These are phyloP conservation scores for Aptenodytes patagonicus DNA, from an alignment of 2,113 vertebrate species.

Conservation along the genomic window DNA sequence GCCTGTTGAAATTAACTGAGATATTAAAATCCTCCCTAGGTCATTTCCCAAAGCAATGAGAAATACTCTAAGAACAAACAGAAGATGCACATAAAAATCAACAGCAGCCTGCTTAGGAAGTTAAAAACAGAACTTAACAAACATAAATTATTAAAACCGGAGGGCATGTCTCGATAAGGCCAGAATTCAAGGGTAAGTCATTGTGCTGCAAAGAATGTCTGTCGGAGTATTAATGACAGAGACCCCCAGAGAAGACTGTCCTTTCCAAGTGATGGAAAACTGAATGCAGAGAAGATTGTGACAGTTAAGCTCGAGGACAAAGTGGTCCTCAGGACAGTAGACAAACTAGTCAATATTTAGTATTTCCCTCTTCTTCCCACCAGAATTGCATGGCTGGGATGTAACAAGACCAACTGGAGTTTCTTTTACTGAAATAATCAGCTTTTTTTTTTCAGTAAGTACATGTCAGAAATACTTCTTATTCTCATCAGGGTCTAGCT, in stretches of 20 bases:
- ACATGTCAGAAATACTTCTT: not conserved
- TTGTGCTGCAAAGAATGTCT: not conserved
- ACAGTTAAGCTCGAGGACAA: not conserved
- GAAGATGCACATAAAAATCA: not conserved
- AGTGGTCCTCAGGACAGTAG: not conserved
- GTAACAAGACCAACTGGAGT: not conserved
- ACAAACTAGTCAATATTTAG: not conserved
- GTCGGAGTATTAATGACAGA: not conserved
- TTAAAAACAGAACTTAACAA: not conserved
- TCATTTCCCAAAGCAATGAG: not conserved
- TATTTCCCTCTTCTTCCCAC: not conserved
- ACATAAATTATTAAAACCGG: not conserved
- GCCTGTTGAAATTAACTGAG: not conserved
- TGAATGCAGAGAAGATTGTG: not conserved
- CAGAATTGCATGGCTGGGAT: not conserved
- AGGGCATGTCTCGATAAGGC: not conserved
- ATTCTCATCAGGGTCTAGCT: not conserved
- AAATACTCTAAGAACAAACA: not conserved
- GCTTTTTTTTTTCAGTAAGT: not conserved
- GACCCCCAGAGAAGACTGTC: not conserved
- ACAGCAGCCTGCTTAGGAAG: not conserved
- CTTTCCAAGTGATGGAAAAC: not conserved
- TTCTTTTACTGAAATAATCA: not conserved
- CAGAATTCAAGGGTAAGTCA: not conserved
- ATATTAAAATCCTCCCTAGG: not conserved